These are phyloP conservation scores for Acanthornis magna DNA, from an alignment of 2,797 vertebrate genomes.

Conservation along the genomic window DNA sequence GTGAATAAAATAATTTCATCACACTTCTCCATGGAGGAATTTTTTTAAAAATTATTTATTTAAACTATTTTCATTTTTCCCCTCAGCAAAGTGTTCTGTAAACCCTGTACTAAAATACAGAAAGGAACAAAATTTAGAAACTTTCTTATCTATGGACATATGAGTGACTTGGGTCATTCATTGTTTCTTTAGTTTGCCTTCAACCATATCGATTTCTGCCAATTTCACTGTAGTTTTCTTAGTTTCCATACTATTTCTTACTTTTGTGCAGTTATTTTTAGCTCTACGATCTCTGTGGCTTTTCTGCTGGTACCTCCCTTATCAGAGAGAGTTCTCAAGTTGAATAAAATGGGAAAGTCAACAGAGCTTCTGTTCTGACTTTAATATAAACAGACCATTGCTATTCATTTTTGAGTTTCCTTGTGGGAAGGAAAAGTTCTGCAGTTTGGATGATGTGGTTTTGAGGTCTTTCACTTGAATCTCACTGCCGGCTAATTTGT, in stretches of 20 bases:
- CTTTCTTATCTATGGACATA: neutral
- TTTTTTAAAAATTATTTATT: neutral
- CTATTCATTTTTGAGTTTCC: neutral
- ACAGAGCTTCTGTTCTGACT: neutral
- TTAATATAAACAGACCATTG: neutral
- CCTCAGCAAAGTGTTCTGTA: neutral
- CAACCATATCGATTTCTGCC: neutral
- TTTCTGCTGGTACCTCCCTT: neutral
- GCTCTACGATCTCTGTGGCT: neutral
- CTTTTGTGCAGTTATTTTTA: neutral
- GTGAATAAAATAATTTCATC: neutral
- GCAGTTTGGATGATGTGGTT: neutral
- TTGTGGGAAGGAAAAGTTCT: neutral
- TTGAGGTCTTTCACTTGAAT: neutral
- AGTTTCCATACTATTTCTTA: neutral
- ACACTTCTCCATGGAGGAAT: rapidly evolving
- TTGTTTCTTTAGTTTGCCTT: neutral
- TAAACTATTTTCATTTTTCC: neutral
- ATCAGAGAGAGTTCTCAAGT: neutral
- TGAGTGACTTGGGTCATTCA: neutral
- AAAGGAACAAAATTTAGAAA: neutral
- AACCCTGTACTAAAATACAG: neutral
- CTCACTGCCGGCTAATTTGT: neutral
- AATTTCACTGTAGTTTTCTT: neutral
- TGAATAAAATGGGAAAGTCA: neutral